A percentile compares a stretch with the other conserved stretches of the same genome.
These are phyloP conservation scores for Entomobrya proxima DNA, from an alignment of 2,888 invertebrate genomes.

Conservation along the genomic window DNA sequence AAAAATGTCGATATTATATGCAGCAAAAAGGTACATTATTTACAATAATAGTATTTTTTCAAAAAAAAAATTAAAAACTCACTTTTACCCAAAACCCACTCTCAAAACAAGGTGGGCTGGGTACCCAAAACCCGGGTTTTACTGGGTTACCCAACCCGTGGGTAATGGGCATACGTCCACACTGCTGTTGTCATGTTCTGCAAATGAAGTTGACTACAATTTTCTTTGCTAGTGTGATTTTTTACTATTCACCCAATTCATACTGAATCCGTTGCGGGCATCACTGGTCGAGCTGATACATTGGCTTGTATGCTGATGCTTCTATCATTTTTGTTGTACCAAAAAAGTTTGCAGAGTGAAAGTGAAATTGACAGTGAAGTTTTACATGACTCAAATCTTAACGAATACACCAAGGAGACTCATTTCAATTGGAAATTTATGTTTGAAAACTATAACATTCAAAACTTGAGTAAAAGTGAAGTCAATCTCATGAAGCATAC, in stretches of 20 bases:
- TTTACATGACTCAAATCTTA: not conserved
- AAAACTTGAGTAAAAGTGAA: no score
- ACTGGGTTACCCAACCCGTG: conserved; percentile 84
- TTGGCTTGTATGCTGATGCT: conserved; percentile 90
- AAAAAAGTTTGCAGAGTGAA: conserved; percentile 78
- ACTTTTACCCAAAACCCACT: no score
- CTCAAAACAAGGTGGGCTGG: no score
- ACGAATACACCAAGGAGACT: not conserved
- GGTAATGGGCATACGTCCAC: no score
- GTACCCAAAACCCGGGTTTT: conserved; percentile 86
- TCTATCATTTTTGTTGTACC: conserved; percentile 87
- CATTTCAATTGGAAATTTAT: no score
- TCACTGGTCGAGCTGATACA: conserved; percentile 92
- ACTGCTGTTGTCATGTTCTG: conserved; percentile 82
- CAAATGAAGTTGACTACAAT: conserved; percentile 84
- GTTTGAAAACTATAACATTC: no score
- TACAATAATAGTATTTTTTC: no score
- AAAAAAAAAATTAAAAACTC: no score
- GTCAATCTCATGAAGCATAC: no score
- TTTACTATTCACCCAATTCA: conserved; percentile 92
- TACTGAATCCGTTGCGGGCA: conserved; percentile 92
- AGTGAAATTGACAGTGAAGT: not conserved
- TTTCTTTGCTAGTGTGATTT: conserved; percentile 85
- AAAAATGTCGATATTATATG: no score
- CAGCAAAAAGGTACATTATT: no score